A percentile compares a stretch with the other conserved stretches of the same genome.
Conservation (phyloP, 2,113 vertebrate species). For the Numida meleagris region DNA sequence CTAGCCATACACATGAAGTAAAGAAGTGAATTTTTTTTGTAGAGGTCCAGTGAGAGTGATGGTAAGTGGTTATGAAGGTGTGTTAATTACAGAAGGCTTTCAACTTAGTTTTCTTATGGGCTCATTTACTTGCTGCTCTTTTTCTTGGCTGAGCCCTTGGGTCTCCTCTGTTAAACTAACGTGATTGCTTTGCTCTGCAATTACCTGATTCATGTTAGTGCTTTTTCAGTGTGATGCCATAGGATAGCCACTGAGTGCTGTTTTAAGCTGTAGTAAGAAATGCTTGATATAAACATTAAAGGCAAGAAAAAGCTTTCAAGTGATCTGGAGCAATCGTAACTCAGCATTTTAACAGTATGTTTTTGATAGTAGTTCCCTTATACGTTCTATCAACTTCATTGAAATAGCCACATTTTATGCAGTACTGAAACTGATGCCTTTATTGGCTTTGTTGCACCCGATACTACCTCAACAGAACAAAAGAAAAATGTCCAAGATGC, state of each 20-base stretch:
- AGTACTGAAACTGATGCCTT: background rate
- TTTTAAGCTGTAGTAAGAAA: background rate
- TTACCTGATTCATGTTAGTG: background rate
- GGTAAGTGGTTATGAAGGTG: background rate
- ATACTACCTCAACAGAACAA: background rate
- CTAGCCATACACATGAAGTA: background rate
- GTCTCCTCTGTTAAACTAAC: background rate
- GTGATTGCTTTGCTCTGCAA: background rate
- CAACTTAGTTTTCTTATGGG: background rate
- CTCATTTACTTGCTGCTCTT: background rate
- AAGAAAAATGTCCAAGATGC: background rate
- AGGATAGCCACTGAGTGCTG: background rate
- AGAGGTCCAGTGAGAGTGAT: background rate
- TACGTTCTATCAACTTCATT: accelerated
- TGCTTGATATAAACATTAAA: background rate
- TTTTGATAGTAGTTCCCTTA: background rate
- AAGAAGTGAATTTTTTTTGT: background rate
- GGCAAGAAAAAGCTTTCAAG: background rate
- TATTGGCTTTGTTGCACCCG: background rate
- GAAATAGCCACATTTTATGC: background rate
- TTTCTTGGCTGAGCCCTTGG: background rate
- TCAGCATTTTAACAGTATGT: background rate
- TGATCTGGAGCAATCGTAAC: background rate
- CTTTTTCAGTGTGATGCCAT: background rate
- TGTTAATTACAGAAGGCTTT: background rate